Evolutionary conservation across 92 coral and sea anemone genomes (phyloP), one percentile per base, ranked within the genome.

Genomic region (Pocillopora meandrina): DNA sequence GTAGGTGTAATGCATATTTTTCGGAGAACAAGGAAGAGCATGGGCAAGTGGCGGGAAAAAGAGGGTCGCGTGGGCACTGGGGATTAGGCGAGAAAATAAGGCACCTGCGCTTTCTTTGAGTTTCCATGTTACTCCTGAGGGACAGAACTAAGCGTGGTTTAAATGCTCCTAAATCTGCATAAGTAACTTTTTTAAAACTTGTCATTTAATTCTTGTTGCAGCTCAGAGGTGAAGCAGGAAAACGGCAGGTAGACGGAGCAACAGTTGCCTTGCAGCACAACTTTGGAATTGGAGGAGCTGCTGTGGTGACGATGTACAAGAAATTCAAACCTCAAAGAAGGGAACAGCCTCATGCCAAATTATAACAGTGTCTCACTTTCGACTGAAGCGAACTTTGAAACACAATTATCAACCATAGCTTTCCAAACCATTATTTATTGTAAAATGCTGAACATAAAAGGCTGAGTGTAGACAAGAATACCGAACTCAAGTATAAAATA

Each of bases 251-350:
- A 0, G 96, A 93, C 36, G 96, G 92, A 15, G 96, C 96, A 33
- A 67, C 84, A 20, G 85, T 93, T 18, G 96, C 90, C 0, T 65
- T 93, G 33, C 96, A 93, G 36, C 96, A 93, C 64, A 93, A 93
- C 87, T 93, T 81, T 93, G 96, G 96, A 34, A 93, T 93, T 67
- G 96, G 96, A 23, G 96, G 96, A 23, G 96, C 93, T 1, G 96
- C 93, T 18, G 96, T 93, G 1, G 96, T 93, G 15, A 93, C 96
- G 10, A 93, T 93, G 89, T 93, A 93, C 85, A 87, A 76, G 33
- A 81, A 73, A n/a, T 89, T 83, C 82, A 74, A 76, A 76, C 89
- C 95, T 15, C 63, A 35, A 55, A 14, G 10, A 59, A 79, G 64
- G 68, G 63, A 60, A 66, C 57, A 0, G 31, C 17, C 63, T 12